Evolutionary conservation across 2,797 vertebrate genomes (phyloP).

Genomic region (Zenarchopterus dispar): DNA sequence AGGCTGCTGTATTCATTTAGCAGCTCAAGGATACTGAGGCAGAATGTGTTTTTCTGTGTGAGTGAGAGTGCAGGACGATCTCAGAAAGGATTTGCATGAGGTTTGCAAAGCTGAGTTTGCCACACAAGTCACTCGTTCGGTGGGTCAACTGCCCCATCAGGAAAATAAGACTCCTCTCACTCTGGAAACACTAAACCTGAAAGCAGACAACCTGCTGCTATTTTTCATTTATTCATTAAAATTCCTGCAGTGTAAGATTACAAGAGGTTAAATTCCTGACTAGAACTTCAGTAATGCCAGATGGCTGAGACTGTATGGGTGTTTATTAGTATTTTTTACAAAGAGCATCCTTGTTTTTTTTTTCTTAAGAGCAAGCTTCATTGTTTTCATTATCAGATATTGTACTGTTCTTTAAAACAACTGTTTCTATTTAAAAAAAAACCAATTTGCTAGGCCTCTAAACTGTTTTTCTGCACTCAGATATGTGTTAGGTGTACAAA

Average conservation of each 20-base stretch:
- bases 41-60: conserved; percentile 11
- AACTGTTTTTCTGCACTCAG: no score
- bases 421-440: no score
- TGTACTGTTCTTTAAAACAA: no score
- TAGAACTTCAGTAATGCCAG: conserved; percentile 1
- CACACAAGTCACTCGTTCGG: conserved; percentile 11
- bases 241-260: conserved; percentile 34
- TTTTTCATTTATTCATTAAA: conserved; percentile 52
- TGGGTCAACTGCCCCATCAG: conserved; percentile 9
- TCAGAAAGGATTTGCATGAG: conserved; percentile 52
- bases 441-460: no score
- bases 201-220: conserved; percentile 19
- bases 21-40: conserved; percentile 14
- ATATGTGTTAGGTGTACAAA: no score
- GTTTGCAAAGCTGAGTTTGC: conserved; percentile 46
- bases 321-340: not conserved
- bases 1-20: conserved; percentile 20
- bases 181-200: conserved; percentile 43
- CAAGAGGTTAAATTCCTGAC: conserved; percentile 16
- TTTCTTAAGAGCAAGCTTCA: no score
- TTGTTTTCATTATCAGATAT: no score
- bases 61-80: not conserved
- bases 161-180: conserved; percentile 16
- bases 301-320: not conserved
- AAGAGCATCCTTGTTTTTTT: no score